Conservation (phyloP, 2,113 vertebrate genomes). For the Ptyas mucosa region DNA sequence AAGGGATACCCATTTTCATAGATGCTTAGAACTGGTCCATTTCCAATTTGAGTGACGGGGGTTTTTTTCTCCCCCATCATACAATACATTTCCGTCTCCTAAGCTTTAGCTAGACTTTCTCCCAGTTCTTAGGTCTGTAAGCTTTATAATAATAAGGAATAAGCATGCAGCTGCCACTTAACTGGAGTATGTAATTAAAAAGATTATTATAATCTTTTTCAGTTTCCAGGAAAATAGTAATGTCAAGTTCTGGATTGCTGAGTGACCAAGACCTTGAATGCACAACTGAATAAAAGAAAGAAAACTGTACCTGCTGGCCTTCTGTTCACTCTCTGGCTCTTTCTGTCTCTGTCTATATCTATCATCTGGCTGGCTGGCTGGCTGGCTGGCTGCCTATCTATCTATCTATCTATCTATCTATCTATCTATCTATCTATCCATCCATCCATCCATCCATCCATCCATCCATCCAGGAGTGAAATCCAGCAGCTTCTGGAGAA, state of each 20-base stretch:
- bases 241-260: background rate
- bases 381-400: too few relatives aligned
- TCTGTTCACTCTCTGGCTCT: background rate
- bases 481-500: too few relatives aligned
- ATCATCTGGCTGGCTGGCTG: too few relatives aligned
- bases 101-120: background rate
- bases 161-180: background rate
- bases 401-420: too few relatives aligned
- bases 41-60: background rate
- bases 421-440: too few relatives aligned
- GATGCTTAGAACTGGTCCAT: background rate
- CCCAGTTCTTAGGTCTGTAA: background rate
- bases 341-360: background rate
- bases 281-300: background rate
- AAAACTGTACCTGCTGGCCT: background rate
- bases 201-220: background rate
- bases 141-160: background rate
- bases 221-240: background rate
- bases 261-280: background rate
- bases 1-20: background rate
- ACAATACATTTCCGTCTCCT: background rate
- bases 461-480: too few relatives aligned
- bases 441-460: too few relatives aligned
- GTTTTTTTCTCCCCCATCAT: rapidly evolving
- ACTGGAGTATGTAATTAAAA: background rate